A percentile compares a stretch with the other conserved stretches of the same genome.
Conservation (phyloP, 2,797 vertebrate genomes). For the Myripristis jacobus region DNA sequence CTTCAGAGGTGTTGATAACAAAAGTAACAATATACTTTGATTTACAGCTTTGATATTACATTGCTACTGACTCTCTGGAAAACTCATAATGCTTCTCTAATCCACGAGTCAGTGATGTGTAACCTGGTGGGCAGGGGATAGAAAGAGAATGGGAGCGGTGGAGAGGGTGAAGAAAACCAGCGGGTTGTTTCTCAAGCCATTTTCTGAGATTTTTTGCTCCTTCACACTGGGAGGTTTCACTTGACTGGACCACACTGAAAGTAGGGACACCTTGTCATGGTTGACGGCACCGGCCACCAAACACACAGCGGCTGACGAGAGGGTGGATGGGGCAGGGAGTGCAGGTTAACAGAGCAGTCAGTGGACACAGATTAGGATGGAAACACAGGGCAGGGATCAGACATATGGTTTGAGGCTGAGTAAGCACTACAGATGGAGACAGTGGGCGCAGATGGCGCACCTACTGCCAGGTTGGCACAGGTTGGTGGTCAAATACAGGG, state of each 20-base stretch:
- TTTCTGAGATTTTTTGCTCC: too few relatives aligned
- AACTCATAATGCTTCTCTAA: too few relatives aligned
- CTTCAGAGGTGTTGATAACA: too few relatives aligned
- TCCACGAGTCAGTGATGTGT: too few relatives aligned
- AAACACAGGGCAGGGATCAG: slow-evolving; percentile 23
- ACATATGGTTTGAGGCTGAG: slow-evolving; percentile 52
- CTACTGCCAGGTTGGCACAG: slow-evolving; percentile 52
- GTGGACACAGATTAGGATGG: slow-evolving; percentile 28
- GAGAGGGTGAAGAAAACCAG: not conserved
- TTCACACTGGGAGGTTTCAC: too few relatives aligned
- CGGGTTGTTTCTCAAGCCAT: not conserved
- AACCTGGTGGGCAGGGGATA: not conserved
- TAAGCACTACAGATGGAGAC: slow-evolving; percentile 54
- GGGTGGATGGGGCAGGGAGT: not conserved
- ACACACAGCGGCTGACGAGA: slow-evolving; percentile 20
- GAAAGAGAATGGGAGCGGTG: not conserved
- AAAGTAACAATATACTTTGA: too few relatives aligned
- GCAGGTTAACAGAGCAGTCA: slow-evolving; percentile 11
- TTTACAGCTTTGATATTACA: too few relatives aligned
- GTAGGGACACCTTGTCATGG: not conserved
- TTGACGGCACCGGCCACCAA: slow-evolving; percentile 13
- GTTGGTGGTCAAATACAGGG: slow-evolving; percentile 41
- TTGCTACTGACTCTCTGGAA: too few relatives aligned
- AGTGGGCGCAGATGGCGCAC: slow-evolving; percentile 57
- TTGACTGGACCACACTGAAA: not conserved